phyloP scores from a whole-genome alignment of 2,113 vertebrate species.

The Dromiciops gliroides region DNA sequence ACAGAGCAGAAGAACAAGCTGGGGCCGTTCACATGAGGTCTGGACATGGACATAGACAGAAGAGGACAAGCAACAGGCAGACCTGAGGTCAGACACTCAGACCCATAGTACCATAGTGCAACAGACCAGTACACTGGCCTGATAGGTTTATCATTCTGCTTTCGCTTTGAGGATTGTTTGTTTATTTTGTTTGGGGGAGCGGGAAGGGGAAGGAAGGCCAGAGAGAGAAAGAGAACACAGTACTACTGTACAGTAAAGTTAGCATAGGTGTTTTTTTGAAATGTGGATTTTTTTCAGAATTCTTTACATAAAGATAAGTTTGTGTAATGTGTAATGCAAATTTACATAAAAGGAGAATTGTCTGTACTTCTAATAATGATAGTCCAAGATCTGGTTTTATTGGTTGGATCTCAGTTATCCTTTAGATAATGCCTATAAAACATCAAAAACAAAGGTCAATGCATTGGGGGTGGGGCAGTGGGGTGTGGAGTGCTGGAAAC shows the following conservation, averaged over 20 bases:
- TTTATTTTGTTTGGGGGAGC: no score
- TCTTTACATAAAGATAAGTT: neutral
- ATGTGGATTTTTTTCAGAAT: neutral
- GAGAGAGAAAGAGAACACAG: no score
- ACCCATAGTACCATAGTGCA: neutral
- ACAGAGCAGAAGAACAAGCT: neutral
- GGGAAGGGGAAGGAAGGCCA: no score
- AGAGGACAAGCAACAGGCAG: neutral
- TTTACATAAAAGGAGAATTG: neutral
- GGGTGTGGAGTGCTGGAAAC: conserved; percentile 4
- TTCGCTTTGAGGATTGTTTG: no score
- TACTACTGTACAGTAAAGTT: neutral
- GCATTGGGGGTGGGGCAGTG: neutral
- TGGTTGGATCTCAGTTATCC: conserved; percentile 6
- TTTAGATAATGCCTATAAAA: neutral
- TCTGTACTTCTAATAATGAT: conserved; percentile 16
- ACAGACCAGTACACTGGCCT: neutral
- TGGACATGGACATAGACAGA: neutral
- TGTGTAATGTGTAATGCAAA: neutral
- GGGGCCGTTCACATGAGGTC: no score
- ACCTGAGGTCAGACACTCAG: neutral
- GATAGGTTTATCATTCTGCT: no score
- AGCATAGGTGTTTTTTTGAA: neutral
- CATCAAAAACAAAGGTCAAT: neutral
- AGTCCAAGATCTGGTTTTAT: neutral